Percentiles rank a stretch among this genome's conserved stretches.
phyloP scores from a whole-genome alignment of 2,113 vertebrate species.

The Pluvialis apricaria region DNA sequence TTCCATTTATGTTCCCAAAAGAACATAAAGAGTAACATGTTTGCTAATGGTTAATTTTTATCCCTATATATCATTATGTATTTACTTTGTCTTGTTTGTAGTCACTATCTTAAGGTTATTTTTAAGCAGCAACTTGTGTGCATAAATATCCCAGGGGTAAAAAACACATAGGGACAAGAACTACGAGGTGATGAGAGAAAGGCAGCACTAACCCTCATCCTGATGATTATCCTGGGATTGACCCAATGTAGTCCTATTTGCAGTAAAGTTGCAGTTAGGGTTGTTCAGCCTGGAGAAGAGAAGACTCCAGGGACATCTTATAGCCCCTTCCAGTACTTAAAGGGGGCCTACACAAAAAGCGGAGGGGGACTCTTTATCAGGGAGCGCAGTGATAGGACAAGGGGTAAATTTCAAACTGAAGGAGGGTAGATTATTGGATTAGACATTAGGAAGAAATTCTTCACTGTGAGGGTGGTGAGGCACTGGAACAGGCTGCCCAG shows the following conservation, averaged over 20 bases:
- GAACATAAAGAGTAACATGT: neutral
- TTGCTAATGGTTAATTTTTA: neutral
- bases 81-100: neutral
- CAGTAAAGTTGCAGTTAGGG: neutral
- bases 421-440: no score
- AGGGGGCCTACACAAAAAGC: no score
- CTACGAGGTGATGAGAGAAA: neutral
- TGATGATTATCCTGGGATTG: neutral
- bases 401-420: no score
- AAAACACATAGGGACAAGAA: neutral
- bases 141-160: neutral
- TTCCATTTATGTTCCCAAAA: neutral
- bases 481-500: no score
- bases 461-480: no score
- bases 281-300: no score
- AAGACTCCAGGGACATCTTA: no score
- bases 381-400: no score
- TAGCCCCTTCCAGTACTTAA: no score
- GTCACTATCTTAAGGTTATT: neutral
- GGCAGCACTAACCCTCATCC: neutral
- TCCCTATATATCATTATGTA: neutral
- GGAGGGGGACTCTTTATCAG: no score
- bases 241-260: neutral
- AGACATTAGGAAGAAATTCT: no score
- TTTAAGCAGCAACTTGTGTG: neutral